Conservation (phyloP, 2,888 invertebrate genomes). For the Xanthorhoe spadicearia region DNA sequence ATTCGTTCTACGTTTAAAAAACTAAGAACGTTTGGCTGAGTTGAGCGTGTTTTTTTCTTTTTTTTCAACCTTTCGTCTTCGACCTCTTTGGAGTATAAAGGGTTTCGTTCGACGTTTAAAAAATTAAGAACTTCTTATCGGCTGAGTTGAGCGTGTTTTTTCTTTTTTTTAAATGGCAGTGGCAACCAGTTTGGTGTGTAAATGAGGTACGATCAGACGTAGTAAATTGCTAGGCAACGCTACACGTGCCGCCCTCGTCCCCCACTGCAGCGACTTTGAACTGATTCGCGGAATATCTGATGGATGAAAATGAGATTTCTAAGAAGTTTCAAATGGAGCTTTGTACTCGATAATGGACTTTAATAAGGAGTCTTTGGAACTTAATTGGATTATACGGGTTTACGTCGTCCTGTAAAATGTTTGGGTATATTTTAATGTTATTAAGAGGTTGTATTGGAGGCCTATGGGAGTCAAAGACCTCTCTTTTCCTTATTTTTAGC, state of each 20-base stretch:
- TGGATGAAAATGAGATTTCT: conserved; percentile 12
- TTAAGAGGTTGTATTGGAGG: no score
- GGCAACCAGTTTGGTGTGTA: background rate
- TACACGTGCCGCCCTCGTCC: conserved; percentile 52
- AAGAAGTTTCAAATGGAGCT: conserved; percentile 5
- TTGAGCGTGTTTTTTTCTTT: no score
- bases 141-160: no score
- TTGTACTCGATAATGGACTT: background rate
- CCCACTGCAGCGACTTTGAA: conserved; percentile 23
- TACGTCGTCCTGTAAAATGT: background rate
- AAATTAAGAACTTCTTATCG: no score
- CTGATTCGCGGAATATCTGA: conserved; percentile 24
- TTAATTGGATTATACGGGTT: background rate
- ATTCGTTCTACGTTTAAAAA: no score
- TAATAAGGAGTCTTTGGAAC: background rate
- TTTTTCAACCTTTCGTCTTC: background rate
- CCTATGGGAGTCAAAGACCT: no score
- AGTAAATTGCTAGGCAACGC: conserved; percentile 55
- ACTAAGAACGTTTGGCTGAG: no score
- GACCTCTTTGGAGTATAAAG: background rate
- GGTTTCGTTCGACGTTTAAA: no score
- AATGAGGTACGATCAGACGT: conserved; percentile 8
- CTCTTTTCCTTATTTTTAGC: no score
- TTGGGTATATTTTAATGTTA: background rate
- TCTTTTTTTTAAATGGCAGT: no score